phyloP scores from a whole-genome alignment of 2,113 vertebrate species.

The Rhinichthys klamathensis region DNA sequence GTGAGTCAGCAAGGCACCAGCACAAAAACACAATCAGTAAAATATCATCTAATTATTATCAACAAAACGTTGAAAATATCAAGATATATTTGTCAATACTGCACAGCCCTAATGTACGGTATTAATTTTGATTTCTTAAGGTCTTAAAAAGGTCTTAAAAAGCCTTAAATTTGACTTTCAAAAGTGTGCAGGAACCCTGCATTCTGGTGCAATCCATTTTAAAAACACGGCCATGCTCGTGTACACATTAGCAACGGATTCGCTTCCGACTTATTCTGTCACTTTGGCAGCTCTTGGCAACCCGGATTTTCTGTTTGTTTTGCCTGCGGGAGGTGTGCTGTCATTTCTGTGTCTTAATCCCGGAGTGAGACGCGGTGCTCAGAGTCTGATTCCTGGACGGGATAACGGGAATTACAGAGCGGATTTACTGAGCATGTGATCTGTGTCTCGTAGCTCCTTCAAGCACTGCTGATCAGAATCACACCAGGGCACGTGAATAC shows the following conservation, averaged over 20 bases:
- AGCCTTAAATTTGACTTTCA: too few species aligned
- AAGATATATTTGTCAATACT: too few species aligned
- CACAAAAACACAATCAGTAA: too few species aligned
- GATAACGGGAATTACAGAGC: neutral
- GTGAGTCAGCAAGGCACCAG: too few species aligned
- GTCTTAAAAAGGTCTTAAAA: too few species aligned
- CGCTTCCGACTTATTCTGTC: neutral
- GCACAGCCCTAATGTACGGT: too few species aligned
- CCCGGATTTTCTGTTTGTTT: neutral
- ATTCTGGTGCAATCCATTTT: neutral
- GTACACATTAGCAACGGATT: neutral
- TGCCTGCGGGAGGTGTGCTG: neutral
- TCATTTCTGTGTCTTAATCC: slow-evolving; percentile 12
- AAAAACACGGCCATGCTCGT: neutral
- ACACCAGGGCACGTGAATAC: neutral
- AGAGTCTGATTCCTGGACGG: neutral
- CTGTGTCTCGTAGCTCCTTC: neutral
- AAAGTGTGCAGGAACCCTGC: too few species aligned
- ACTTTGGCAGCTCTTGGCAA: neutral
- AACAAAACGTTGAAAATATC: too few species aligned
- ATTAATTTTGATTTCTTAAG: too few species aligned
- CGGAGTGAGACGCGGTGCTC: neutral
- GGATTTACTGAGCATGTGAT: slow-evolving; percentile 33
- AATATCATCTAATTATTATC: too few species aligned
- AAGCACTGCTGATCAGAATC: neutral